These are phyloP conservation scores for Dermochelys coriacea DNA, from an alignment of 2,797 vertebrate genomes.

Conservation along the genomic window DNA sequence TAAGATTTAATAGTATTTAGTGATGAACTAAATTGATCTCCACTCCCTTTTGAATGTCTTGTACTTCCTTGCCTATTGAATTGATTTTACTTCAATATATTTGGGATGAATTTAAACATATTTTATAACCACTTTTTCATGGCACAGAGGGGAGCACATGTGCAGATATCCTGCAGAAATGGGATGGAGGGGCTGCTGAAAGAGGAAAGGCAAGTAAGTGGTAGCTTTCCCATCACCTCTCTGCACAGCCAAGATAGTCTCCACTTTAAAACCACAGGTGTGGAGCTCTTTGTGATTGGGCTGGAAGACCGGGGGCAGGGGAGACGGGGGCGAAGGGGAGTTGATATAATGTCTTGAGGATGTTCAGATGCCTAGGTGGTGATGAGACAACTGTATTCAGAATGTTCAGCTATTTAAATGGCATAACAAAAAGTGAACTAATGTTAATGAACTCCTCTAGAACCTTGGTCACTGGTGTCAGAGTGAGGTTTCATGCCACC, in stretches of 20 bases:
- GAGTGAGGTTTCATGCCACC: background rate
- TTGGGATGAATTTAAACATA: background rate
- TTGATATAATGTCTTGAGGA: background rate
- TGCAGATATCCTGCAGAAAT: background rate
- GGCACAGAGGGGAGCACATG: background rate
- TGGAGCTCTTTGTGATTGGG: slow-evolving; percentile 23
- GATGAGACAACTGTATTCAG: background rate
- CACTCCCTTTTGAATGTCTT: background rate
- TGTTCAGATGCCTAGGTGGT: accelerated
- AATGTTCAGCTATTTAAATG: background rate
- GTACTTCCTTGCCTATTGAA: slow-evolving; percentile 15
- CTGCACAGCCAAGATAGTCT: accelerated
- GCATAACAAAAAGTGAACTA: background rate
- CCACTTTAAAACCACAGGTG: background rate
- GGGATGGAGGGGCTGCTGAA: background rate
- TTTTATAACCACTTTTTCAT: background rate
- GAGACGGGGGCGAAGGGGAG: background rate
- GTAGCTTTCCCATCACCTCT: background rate
- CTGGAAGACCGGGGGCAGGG: background rate
- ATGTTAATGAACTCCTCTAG: background rate
- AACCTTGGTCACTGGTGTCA: background rate
- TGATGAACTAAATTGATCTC: slow-evolving; percentile 35
- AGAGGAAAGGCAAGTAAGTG: accelerated
- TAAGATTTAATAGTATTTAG: background rate
- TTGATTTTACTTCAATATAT: slow-evolving; percentile 5